A percentile compares a stretch with the other conserved stretches of the same genome.
Evolutionary conservation across 2,888 invertebrate species (phyloP).

Genomic region (Mesorhabditis sp.): DNA sequence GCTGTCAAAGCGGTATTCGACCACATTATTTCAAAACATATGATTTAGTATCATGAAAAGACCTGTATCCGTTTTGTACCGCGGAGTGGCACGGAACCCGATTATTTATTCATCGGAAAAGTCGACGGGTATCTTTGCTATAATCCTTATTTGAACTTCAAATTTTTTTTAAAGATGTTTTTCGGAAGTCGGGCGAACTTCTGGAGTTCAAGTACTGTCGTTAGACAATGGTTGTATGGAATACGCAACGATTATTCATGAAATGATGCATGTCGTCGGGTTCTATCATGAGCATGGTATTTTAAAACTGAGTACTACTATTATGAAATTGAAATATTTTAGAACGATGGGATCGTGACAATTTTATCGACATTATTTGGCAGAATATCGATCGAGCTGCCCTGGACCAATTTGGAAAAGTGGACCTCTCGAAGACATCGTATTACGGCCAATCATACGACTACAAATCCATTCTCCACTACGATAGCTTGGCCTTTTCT

Average conservation of each 20-base stretch:
- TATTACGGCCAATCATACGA: constrained; percentile 58
- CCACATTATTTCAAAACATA: constrained; percentile 10
- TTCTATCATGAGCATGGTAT: constrained; percentile 56
- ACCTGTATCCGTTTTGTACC: constrained; percentile 58
- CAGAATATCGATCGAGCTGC: constrained; percentile 58
- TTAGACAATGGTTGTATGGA: constrained; percentile 58
- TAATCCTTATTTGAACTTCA: neutral
- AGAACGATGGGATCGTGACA: constrained; percentile 57
- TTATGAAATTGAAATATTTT: constrained; percentile 8
- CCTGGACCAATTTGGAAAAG: constrained; percentile 58
- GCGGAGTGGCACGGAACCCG: constrained; percentile 45
- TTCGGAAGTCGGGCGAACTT: constrained; percentile 56
- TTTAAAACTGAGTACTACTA: neutral
- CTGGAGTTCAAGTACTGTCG: constrained; percentile 56
- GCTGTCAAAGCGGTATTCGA: constrained; percentile 47
- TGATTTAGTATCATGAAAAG: constrained; percentile 55
- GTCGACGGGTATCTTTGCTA: constrained; percentile 47
- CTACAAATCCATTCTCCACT: constrained; percentile 58
- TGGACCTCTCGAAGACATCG: constrained; percentile 56
- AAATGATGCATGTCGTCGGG: constrained; percentile 55
- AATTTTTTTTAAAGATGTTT: constrained; percentile 41
- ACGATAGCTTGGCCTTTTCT: constrained; percentile 57
- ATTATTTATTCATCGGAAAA: constrained; percentile 56
- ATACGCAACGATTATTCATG: constrained; percentile 56
- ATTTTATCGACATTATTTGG: constrained; percentile 58